phyloP scores from a whole-genome alignment of 2,888 invertebrate genomes.

The Perithous albicinctus region DNA sequence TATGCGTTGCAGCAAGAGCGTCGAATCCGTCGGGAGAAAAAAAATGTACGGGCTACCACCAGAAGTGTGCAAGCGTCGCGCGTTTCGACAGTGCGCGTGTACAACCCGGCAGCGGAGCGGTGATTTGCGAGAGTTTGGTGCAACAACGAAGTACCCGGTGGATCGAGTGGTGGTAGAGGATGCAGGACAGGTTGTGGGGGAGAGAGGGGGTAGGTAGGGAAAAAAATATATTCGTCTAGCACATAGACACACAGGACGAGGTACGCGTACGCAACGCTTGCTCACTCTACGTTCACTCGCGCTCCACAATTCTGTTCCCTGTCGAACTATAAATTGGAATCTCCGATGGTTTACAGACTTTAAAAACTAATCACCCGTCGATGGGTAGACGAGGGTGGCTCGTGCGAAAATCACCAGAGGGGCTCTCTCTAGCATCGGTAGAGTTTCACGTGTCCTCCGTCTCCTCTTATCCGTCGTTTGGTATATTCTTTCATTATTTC shows the following conservation, averaged over 20 bases:
- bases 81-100: slow-evolving; percentile 33
- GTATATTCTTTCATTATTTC: slow-evolving; percentile 33
- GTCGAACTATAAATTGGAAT: slow-evolving; percentile 64
- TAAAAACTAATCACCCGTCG: slow-evolving; percentile 64
- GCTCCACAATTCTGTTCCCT: slow-evolving; percentile 41
- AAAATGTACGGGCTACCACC: slow-evolving; percentile 33
- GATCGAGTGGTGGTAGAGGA: slow-evolving; percentile 19
- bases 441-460: neutral
- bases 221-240: slow-evolving; percentile 31
- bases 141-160: slow-evolving; percentile 34
- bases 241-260: neutral
- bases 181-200: neutral
- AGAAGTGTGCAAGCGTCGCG: slow-evolving; percentile 45
- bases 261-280: slow-evolving; percentile 30
- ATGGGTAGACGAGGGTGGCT: slow-evolving; percentile 16
- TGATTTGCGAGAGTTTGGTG: slow-evolving; percentile 63
- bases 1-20: neutral
- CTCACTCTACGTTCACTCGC: slow-evolving; percentile 35
- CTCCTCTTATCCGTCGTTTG: neutral
- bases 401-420: slow-evolving; percentile 7
- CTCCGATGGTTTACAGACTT: slow-evolving; percentile 60
- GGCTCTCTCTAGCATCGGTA: neutral
- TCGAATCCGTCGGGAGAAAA: slow-evolving; percentile 9
- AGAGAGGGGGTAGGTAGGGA: neutral
- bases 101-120: slow-evolving; percentile 32